Evolutionary conservation across 2,113 vertebrate species (phyloP).

Genomic region (Acanthochromis polyacanthus): DNA sequence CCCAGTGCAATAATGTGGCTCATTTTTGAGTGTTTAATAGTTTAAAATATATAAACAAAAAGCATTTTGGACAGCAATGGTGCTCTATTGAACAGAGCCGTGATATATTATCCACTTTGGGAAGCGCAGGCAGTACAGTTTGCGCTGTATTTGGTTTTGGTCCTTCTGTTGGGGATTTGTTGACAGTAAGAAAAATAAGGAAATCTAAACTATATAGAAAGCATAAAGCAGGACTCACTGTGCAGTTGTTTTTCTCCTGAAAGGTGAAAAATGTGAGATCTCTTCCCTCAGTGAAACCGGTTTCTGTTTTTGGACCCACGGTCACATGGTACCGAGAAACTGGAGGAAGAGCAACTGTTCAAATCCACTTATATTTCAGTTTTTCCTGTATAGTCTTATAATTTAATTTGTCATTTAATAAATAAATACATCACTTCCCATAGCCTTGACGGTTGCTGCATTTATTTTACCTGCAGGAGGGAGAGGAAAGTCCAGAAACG

Average conservation of each 20-base stretch:
- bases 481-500: conserved; percentile 40
- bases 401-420: neutral
- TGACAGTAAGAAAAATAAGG: neutral
- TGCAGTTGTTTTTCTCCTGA: conserved; percentile 34
- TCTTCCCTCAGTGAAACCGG: conserved; percentile 66
- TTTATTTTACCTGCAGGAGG: conserved; percentile 61
- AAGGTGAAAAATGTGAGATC: conserved; percentile 62
- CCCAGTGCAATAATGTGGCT: too few relatives aligned
- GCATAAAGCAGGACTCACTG: conserved; percentile 28
- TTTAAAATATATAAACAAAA: too few relatives aligned
- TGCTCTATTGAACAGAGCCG: too few relatives aligned
- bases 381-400: neutral
- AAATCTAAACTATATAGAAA: too few relatives aligned
- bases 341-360: conserved; percentile 23
- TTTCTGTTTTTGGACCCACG: conserved; percentile 52
- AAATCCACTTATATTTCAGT: neutral
- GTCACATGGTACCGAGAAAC: conserved; percentile 32
- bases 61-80: too few relatives aligned
- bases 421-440: neutral
- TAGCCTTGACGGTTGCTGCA: neutral
- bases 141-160: neutral
- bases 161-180: neutral
- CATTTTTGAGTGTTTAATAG: too few relatives aligned
- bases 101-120: too few relatives aligned
- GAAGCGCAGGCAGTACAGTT: too few relatives aligned